phyloP scores from a whole-genome alignment of 2,888 invertebrate species.

The Cepaea hortensis region DNA sequence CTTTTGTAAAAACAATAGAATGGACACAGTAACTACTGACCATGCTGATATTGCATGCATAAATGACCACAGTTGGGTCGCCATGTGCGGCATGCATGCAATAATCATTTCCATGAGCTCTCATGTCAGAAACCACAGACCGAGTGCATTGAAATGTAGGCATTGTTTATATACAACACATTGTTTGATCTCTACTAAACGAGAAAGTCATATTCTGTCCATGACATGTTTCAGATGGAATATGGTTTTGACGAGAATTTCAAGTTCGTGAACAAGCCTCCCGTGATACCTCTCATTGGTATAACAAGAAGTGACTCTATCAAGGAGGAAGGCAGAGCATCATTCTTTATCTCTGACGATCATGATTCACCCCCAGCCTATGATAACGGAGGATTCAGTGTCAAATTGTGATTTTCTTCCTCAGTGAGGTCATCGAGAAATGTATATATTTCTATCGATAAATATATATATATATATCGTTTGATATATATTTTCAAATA shows the following conservation, averaged over 20 bases:
- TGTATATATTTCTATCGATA: neutral
- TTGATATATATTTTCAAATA: neutral
- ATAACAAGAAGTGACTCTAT: neutral
- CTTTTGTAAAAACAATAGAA: neutral
- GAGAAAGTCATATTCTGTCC: too few relatives aligned
- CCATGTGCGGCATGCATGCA: too few relatives aligned
- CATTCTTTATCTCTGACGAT: constrained; percentile 57
- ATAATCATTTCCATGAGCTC: too few relatives aligned
- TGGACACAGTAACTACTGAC: neutral
- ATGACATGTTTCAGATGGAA: too few relatives aligned
- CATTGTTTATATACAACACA: too few relatives aligned
- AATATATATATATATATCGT: neutral
- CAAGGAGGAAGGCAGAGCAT: constrained; percentile 45
- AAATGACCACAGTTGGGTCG: too few relatives aligned
- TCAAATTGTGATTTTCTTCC: constrained; percentile 44
- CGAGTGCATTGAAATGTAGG: too few relatives aligned
- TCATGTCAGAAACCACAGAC: too few relatives aligned
- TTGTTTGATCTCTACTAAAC: too few relatives aligned
- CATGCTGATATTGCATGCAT: too few relatives aligned
- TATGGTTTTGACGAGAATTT: neutral
- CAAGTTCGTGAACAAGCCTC: neutral
- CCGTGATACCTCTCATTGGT: neutral
- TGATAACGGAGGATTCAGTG: constrained; percentile 53
- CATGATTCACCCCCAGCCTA: constrained; percentile 41
- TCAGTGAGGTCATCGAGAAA: neutral